Conservation (phyloP, 1,140 invertebrate genomes). For the Ylistrum balloti region DNA sequence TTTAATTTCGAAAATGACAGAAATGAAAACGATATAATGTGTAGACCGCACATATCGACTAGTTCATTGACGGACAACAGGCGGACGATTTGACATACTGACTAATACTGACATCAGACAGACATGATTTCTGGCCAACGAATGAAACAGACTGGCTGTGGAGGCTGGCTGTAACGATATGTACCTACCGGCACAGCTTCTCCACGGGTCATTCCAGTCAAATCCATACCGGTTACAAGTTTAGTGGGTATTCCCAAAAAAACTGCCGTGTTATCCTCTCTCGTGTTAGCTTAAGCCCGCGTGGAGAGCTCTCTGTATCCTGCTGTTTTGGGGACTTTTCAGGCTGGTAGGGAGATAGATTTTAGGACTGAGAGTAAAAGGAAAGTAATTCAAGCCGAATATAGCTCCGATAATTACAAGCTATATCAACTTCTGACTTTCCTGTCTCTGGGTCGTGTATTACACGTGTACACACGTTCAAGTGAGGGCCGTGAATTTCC, state of each 20-base stretch:
- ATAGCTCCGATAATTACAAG: background rate
- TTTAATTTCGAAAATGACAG: background rate
- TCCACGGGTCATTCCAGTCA: conserved; percentile 37
- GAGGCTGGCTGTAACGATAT: background rate
- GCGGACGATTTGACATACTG: background rate
- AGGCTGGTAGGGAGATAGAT: background rate
- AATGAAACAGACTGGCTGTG: background rate
- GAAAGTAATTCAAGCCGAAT: background rate
- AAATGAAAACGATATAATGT: background rate
- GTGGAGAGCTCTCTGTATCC: background rate
- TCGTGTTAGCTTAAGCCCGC: background rate
- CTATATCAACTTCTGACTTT: background rate
- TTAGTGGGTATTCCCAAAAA: conserved; percentile 1
- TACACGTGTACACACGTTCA: background rate
- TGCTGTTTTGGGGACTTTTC: conserved; percentile 7
- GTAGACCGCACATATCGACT: background rate
- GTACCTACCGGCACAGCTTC: conserved; percentile 6
- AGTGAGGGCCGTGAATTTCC: background rate
- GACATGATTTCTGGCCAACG: background rate
- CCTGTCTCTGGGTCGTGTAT: background rate
- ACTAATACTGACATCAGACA: background rate
- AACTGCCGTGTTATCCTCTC: background rate
- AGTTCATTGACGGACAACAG: background rate
- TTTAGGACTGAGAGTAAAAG: background rate
- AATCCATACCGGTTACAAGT: background rate